Percentiles rank a stretch among this genome's conserved stretches.
phyloP scores from a whole-genome alignment of 2,797 vertebrate species.

The Setipinna tenuifilis region DNA sequence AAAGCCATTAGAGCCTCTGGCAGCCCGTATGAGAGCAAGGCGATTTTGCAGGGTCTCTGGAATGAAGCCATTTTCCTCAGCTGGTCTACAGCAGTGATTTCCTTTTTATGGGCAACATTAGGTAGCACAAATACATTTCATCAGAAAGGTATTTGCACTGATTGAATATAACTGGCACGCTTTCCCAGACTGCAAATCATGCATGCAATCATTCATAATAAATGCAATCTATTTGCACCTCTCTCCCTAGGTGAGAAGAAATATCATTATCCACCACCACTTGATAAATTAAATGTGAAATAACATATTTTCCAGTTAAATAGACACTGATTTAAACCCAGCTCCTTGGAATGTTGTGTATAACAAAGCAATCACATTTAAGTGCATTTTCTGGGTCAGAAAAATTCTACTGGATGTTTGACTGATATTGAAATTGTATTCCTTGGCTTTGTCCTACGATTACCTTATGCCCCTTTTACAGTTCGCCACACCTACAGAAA shows the following conservation, averaged over 20 bases:
- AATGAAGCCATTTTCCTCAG: slow-evolving; percentile 19
- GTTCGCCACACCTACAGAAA: neutral
- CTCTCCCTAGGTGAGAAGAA: slow-evolving; percentile 35
- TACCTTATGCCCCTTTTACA: neutral
- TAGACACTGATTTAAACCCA: slow-evolving; percentile 56
- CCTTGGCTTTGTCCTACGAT: neutral
- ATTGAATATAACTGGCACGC: slow-evolving; percentile 18
- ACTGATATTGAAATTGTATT: neutral
- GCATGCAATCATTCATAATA: slow-evolving; percentile 25
- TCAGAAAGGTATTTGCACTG: neutral
- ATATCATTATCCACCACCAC: slow-evolving; percentile 45
- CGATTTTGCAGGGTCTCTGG: neutral
- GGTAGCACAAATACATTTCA: slow-evolving; percentile 17
- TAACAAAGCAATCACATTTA: slow-evolving; percentile 32
- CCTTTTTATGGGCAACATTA: slow-evolving; percentile 21
- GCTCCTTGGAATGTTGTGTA: slow-evolving; percentile 38
- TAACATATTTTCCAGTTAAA: slow-evolving; percentile 48
- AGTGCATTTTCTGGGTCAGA: slow-evolving; percentile 28
- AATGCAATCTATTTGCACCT: slow-evolving; percentile 24
- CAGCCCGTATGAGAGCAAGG: neutral
- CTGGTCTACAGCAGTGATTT: neutral
- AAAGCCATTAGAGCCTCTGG: neutral
- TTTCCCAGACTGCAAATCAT: slow-evolving; percentile 17
- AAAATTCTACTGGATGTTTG: slow-evolving; percentile 3
- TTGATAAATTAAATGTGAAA: slow-evolving; percentile 60